These are phyloP conservation scores for Alectoris magna DNA, from an alignment of 2,797 vertebrate species.

Conservation along the genomic window DNA sequence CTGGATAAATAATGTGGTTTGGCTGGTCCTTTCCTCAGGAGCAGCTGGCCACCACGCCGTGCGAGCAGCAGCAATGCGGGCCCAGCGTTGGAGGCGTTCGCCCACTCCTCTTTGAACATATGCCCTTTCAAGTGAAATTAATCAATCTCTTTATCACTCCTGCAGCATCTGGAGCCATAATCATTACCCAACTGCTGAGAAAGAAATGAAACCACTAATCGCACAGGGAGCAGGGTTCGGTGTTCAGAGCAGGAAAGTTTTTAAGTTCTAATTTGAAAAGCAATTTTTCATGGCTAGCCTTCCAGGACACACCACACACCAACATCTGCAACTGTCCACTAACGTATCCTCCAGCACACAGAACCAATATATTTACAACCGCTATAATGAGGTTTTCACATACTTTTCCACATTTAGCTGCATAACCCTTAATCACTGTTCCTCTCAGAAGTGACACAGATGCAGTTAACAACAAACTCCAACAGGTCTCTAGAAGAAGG, in stretches of 20 bases:
- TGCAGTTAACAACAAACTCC: not conserved
- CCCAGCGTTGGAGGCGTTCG: constrained; percentile 68
- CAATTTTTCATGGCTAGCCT: constrained; percentile 78
- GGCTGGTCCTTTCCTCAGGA: constrained; percentile 43
- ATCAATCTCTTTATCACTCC: constrained; percentile 95
- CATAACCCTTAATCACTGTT: not conserved
- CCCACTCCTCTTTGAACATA: constrained; percentile 87
- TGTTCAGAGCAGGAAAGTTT: constrained; percentile 81
- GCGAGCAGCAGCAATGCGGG: constrained; percentile 67
- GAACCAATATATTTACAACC: constrained; percentile 23
- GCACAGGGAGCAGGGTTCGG: constrained; percentile 82
- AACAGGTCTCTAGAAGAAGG: not conserved
- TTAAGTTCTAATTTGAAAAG: constrained; percentile 83
- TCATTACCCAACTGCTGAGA: constrained; percentile 93
- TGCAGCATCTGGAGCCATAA: constrained; percentile 86
- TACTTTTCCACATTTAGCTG: constrained; percentile 15
- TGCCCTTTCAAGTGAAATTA: constrained; percentile 93
- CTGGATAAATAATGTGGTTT: not conserved
- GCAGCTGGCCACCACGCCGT: constrained; percentile 66
- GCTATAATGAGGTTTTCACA: not conserved
- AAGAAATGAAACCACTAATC: constrained; percentile 93
- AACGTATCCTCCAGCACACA: not conserved
- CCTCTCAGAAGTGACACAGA: not conserved
- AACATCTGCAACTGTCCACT: not conserved
- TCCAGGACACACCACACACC: constrained; percentile 48